Evolutionary conservation across 2,797 vertebrate genomes (phyloP).

Genomic region (Halcyon chelicuti): DNA sequence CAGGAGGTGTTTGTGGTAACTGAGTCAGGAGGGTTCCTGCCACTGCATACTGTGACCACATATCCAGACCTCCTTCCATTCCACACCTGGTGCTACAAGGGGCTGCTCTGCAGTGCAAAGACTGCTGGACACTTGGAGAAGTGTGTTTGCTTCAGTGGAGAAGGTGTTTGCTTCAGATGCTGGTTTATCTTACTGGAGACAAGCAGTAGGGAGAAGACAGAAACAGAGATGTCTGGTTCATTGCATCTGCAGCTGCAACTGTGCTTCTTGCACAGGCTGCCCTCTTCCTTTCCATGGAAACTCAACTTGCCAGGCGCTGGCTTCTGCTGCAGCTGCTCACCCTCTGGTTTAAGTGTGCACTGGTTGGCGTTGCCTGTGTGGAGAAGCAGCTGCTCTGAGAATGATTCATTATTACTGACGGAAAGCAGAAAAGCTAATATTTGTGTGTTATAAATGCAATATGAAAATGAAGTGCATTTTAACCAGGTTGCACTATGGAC

Average conservation of each 20-base stretch:
- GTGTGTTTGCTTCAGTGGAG: not conserved
- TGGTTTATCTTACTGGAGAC: not conserved
- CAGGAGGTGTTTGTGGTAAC: not conserved
- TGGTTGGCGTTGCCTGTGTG: fast-evolving
- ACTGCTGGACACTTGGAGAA: not conserved
- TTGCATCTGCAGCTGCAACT: not conserved
- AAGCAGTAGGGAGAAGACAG: not conserved
- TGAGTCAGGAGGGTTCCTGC: not conserved
- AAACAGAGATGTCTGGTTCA: not conserved
- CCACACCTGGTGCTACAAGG: fast-evolving
- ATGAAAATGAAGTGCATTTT: slow-evolving; percentile 27
- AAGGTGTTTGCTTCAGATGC: not conserved
- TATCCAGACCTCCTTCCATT: not conserved
- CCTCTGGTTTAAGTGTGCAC: not conserved
- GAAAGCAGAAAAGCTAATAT: not conserved
- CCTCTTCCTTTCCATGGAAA: not conserved
- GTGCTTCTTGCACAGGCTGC: not conserved
- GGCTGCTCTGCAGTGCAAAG: not conserved
- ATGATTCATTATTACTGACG: not conserved
- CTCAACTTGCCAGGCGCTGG: not conserved
- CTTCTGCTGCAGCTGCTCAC: not conserved
- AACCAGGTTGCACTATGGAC: slow-evolving; percentile 56
- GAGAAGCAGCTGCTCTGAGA: slow-evolving; percentile 12
- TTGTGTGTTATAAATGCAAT: not conserved
- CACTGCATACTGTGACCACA: not conserved